Conservation (phyloP, 1,140 invertebrate genomes). For the Zaprionus vittiger region DNA sequence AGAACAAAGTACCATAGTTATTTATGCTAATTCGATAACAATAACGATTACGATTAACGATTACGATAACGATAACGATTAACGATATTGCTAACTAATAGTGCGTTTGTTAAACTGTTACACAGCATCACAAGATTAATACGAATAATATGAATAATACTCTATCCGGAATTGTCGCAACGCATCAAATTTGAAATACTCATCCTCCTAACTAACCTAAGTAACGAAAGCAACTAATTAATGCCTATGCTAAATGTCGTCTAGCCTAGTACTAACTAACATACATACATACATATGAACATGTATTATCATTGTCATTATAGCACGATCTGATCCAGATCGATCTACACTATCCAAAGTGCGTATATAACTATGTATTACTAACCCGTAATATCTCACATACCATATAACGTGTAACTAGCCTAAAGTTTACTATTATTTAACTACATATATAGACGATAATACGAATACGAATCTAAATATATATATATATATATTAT, state of each 20-base stretch:
- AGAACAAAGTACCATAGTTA: conserved; percentile 35
- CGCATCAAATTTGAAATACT: conserved; percentile 40
- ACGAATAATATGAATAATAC: not conserved
- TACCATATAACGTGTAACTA: conserved; percentile 40
- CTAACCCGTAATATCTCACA: conserved; percentile 32
- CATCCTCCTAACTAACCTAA: conserved; percentile 45
- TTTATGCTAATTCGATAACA: conserved; percentile 43
- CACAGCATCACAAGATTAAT: conserved; percentile 3
- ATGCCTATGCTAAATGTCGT: conserved; percentile 79
- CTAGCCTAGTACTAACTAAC: conserved; percentile 48
- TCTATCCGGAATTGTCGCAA: conserved; percentile 27
- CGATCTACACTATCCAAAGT: conserved; percentile 37
- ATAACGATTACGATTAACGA: conserved; percentile 24
- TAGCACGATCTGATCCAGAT: conserved; percentile 4
- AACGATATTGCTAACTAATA: conserved; percentile 20
- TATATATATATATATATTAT: not conserved
- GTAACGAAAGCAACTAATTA: conserved; percentile 79
- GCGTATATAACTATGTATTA: conserved; percentile 20
- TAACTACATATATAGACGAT: conserved; percentile 50
- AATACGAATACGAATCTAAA: conserved; percentile 24
- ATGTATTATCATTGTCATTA: conserved; percentile 28
- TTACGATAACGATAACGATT: conserved; percentile 11
- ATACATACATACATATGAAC: conserved; percentile 30
- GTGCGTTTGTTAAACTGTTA: conserved; percentile 68
- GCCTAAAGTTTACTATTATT: conserved; percentile 64